Base-by-base conservation (phyloP, 2,888 invertebrate genomes). In the Tenodera sinensis region DNA sequence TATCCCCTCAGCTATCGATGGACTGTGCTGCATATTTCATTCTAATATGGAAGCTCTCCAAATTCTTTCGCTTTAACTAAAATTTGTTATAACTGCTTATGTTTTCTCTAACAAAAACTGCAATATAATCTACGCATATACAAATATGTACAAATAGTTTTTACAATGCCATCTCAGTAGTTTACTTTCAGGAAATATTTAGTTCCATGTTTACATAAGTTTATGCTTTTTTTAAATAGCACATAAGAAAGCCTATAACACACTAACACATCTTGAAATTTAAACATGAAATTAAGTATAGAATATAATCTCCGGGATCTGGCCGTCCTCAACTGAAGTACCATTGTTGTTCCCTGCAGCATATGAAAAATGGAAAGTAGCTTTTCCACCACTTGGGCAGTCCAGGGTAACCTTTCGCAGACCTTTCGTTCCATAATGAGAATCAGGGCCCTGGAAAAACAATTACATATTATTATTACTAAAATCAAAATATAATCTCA, bases 291-390 rank as follows among this genome's bases (percentile, higher is more conserved):
- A 71, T 90, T 86, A 90, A n/a, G 90, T 90, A 71, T 97, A 97
- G 94, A 97, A 98, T 91, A 97, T 96, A 90, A 98, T 96, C 92
- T 97, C 97, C 15, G 98, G 98, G 91, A 98, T 97, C 93, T 98
- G 98, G 85, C 98, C 97, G 92, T 97, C 97, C 92, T 97, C 97
- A 1, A 97, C 97, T 0, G 97, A 97, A 2, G 97, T 97, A 0
- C 97, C 97, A 92, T 97, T 97, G 93, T 97, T 97, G 92, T 97
- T 97, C 20, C 97, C 97, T n/a, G 97, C 96, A 2, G 97, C 97
- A 92, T 96, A 97, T 4, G 96, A 96, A 93, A 98, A 98, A 92
- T 96, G 96, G 93, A 98, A 97, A 7, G 96, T 96, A 0, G 97
- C 96, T 92, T 96, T 96, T n/a, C 95, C 95, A n/a, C 96, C 96